A percentile compares a stretch with the other conserved stretches of the same genome.
These are phyloP conservation scores for Brachionus asplanchnoidis DNA, from an alignment of 1,140 invertebrate genomes.

Conservation along the genomic window DNA sequence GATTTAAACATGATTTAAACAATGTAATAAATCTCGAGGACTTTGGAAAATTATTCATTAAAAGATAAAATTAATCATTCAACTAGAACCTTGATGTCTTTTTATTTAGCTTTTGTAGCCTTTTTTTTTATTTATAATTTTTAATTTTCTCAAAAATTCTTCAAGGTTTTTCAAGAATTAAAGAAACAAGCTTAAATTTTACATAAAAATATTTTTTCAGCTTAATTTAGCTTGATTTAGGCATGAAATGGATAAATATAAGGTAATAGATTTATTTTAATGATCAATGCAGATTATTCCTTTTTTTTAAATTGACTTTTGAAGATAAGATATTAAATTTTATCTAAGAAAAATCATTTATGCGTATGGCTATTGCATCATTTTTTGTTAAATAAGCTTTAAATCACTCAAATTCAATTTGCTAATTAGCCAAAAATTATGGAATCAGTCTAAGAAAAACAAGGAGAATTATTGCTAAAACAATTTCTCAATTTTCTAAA, in stretches of 20 bases:
- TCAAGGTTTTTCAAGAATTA: background rate
- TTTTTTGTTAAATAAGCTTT: background rate
- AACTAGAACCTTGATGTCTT: background rate
- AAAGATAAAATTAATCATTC: slow-evolving; percentile 8
- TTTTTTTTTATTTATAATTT: background rate
- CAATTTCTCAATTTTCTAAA: background rate
- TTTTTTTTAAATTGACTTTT: background rate
- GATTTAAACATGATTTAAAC: background rate
- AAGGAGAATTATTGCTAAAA: background rate
- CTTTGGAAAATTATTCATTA: background rate
- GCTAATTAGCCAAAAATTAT: background rate
- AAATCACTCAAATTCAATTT: background rate
- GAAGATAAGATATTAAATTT: background rate
- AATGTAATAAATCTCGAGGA: background rate
- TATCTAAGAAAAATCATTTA: background rate
- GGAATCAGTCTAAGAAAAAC: background rate
- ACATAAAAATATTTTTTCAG: background rate
- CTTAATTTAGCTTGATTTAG: background rate
- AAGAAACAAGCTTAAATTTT: background rate
- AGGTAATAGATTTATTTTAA: background rate
- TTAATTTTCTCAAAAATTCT: background rate
- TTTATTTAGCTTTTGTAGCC: background rate
- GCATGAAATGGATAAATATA: background rate
- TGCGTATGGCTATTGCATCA: background rate
- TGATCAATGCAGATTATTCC: background rate